These are phyloP conservation scores for Cirrhinus mrigala DNA, from an alignment of 2,797 vertebrate genomes.

Conservation along the genomic window DNA sequence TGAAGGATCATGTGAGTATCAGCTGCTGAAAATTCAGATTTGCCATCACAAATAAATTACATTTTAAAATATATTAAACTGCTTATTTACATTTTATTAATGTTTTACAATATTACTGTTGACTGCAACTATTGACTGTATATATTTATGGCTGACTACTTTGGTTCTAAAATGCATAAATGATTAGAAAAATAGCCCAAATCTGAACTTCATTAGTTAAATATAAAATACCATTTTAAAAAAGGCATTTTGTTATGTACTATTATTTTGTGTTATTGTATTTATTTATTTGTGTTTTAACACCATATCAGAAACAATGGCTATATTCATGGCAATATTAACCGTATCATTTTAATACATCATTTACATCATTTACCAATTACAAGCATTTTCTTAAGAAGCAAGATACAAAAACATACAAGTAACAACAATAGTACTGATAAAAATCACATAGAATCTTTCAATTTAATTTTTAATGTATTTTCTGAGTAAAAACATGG, in stretches of 20 bases:
- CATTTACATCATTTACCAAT: no score
- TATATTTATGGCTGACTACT: not conserved
- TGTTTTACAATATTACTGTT: not conserved
- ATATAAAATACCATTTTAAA: not conserved
- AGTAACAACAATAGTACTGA: no score
- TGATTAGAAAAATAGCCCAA: not conserved
- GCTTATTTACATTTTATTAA: not conserved
- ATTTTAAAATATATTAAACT: not conserved
- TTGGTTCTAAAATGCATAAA: not conserved
- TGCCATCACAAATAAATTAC: not conserved
- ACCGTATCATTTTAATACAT: no score
- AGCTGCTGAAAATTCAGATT: not conserved
- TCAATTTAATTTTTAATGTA: no score
- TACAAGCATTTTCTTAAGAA: no score
- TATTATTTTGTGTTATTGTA: not conserved
- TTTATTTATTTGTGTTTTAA: no score
- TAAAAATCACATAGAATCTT: no score
- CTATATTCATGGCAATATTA: no score
- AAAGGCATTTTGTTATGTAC: not conserved
- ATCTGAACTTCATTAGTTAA: not conserved
- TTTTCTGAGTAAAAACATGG: no score
- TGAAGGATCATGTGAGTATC: not conserved
- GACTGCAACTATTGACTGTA: not conserved
- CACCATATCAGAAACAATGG: no score
- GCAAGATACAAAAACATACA: no score